phyloP scores from a whole-genome alignment of 1,140 invertebrate genomes.

The Ladona fulva region DNA sequence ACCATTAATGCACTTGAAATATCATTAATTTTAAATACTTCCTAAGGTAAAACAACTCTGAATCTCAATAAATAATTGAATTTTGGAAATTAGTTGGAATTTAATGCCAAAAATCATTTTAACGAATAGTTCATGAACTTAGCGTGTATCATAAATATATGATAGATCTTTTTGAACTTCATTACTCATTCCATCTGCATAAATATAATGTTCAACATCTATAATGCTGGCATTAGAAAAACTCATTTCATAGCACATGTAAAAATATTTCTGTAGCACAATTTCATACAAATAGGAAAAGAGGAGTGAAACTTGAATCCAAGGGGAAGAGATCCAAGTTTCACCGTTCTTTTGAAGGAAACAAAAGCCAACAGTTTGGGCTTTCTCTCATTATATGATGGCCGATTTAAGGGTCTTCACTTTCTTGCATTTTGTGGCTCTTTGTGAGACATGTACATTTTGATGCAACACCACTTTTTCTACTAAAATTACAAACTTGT shows the following conservation, averaged over 20 bases:
- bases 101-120: neutral
- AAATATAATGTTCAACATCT: neutral
- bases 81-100: neutral
- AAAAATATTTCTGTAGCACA: neutral
- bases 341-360: neutral
- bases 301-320: neutral
- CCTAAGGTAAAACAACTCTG: neutral
- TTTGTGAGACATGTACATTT: constrained; percentile 1
- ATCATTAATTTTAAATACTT: neutral
- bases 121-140: neutral
- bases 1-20: neutral
- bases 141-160: neutral
- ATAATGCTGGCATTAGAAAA: neutral
- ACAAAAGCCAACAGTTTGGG: neutral
- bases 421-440: constrained; percentile 4
- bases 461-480: neutral
- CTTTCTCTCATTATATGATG: neutral
- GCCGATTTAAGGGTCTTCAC: neutral
- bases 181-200: neutral
- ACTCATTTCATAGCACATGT: neutral
- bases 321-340: constrained; percentile 1
- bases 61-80: neutral
- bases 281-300: neutral
- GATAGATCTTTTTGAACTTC: neutral
- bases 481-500: neutral